Conservation (phyloP, 2,888 invertebrate genomes). For the Venusia cambrica region DNA sequence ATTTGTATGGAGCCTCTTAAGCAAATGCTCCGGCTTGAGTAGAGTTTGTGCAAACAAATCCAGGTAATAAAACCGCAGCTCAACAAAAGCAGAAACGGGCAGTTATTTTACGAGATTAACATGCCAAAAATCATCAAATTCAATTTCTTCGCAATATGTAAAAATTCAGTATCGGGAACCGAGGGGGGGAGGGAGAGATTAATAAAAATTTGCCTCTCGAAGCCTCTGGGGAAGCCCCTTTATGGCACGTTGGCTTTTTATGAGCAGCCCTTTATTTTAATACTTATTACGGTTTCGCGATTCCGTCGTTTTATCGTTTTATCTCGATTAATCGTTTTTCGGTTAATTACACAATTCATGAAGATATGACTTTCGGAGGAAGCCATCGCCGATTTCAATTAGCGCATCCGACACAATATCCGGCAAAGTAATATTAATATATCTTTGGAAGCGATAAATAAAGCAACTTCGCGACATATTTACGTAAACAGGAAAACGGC, state of each 20-base stretch:
- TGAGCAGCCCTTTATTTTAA: slow-evolving; percentile 69
- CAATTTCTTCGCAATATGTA: slow-evolving; percentile 61
- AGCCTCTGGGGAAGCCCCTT: slow-evolving; percentile 64
- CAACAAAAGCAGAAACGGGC: slow-evolving; percentile 27
- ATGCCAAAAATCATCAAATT: slow-evolving; percentile 47
- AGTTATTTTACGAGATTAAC: slow-evolving; percentile 33
- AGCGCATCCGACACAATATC: slow-evolving; percentile 19
- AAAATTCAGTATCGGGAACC: slow-evolving; percentile 54
- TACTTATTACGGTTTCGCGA: slow-evolving; percentile 68
- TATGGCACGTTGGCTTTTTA: slow-evolving; percentile 71
- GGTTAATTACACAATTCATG: slow-evolving; percentile 56
- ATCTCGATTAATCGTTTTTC: slow-evolving; percentile 63
- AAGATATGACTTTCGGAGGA: slow-evolving; percentile 35
- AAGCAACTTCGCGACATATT: slow-evolving; percentile 12
- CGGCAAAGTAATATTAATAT: slow-evolving; percentile 15
- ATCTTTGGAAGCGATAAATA: slow-evolving; percentile 17
- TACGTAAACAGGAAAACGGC: slow-evolving; percentile 10
- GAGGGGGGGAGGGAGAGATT: slow-evolving; percentile 61
- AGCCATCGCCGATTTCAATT: slow-evolving; percentile 26
- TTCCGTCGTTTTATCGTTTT: slow-evolving; percentile 61
- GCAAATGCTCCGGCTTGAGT: no score
- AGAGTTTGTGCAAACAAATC: no score
- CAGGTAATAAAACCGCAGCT: slow-evolving; percentile 28
- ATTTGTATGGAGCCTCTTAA: no score
- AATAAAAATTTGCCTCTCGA: slow-evolving; percentile 69